phyloP scores from a whole-genome alignment of 2,888 invertebrate genomes.

The Ctena decussata region DNA sequence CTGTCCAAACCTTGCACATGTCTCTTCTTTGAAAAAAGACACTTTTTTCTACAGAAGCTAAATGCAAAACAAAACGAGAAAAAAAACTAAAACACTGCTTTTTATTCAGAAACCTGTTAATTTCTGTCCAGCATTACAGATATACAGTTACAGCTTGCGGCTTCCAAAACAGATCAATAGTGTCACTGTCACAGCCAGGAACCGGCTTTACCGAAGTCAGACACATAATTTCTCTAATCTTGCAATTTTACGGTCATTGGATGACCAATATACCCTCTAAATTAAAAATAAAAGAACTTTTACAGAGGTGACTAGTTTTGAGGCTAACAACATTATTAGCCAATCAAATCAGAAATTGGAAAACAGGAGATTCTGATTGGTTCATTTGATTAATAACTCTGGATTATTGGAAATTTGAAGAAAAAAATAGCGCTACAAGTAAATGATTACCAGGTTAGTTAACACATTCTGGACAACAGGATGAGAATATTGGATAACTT shows the following conservation, averaged over 20 bases:
- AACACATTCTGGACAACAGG: not conserved
- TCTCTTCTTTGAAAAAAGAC: too few relatives aligned
- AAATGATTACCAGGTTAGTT: not conserved
- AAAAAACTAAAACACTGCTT: too few relatives aligned
- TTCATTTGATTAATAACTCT: not conserved
- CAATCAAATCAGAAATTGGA: conserved; percentile 8
- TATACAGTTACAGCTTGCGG: too few relatives aligned
- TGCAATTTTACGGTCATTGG: not conserved
- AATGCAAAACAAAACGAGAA: too few relatives aligned
- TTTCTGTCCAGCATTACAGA: too few relatives aligned
- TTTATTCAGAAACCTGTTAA: too few relatives aligned
- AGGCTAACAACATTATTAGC: not conserved
- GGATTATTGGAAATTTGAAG: not conserved
- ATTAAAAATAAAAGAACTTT: not conserved
- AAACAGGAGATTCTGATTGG: not conserved
- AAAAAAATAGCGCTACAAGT: not conserved
- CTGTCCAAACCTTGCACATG: too few relatives aligned
- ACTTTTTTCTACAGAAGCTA: too few relatives aligned
- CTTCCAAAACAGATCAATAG: too few relatives aligned
- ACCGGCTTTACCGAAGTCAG: not conserved
- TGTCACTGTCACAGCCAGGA: not conserved
- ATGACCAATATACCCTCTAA: conserved; percentile 2
- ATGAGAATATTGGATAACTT: not conserved
- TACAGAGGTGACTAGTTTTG: not conserved
- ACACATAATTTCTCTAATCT: not conserved